A percentile compares a stretch with the other conserved stretches of the same genome.
Evolutionary conservation across 1,140 invertebrate species (phyloP).

Genomic region (Ips typographus): DNA sequence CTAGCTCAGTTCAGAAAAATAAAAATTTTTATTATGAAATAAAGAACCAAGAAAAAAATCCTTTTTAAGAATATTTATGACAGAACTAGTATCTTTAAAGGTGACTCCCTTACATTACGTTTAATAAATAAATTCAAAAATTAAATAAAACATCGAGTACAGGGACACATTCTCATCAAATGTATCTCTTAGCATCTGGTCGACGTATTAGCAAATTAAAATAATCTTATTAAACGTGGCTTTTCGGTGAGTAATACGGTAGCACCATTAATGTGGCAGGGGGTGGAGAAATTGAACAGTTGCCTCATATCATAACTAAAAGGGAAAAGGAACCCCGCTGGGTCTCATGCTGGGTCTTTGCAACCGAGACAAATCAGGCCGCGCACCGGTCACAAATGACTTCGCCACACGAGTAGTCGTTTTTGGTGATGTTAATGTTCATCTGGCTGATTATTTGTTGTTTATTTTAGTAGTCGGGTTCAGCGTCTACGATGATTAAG

Average conservation of each 20-base stretch:
- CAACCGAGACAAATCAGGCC: constrained; percentile 26
- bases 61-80: too few relatives aligned
- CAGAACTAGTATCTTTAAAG: too few relatives aligned
- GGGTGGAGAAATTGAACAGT: constrained; percentile 14
- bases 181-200: too few relatives aligned
- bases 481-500: too few relatives aligned
- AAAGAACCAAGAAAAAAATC: too few relatives aligned
- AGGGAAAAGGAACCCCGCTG: constrained; percentile 22
- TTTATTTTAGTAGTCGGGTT: constrained; percentile 5
- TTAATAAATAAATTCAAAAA: too few relatives aligned
- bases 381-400: constrained; percentile 17
- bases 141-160: too few relatives aligned
- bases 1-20: too few relatives aligned
- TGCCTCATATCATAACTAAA: constrained; percentile 21
- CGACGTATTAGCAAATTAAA: constrained; percentile 3
- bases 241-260: constrained; percentile 2
- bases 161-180: too few relatives aligned
- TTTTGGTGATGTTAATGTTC: constrained; percentile 19
- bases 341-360: constrained; percentile 16
- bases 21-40: too few relatives aligned
- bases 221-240: constrained; percentile 13
- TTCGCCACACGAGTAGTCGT: constrained; percentile 22
- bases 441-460: constrained; percentile 13
- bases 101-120: too few relatives aligned
- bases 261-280: constrained; percentile 17